Evolutionary conservation across 2,797 vertebrate species (phyloP).

Genomic region (Phoeniculus purpureus): DNA sequence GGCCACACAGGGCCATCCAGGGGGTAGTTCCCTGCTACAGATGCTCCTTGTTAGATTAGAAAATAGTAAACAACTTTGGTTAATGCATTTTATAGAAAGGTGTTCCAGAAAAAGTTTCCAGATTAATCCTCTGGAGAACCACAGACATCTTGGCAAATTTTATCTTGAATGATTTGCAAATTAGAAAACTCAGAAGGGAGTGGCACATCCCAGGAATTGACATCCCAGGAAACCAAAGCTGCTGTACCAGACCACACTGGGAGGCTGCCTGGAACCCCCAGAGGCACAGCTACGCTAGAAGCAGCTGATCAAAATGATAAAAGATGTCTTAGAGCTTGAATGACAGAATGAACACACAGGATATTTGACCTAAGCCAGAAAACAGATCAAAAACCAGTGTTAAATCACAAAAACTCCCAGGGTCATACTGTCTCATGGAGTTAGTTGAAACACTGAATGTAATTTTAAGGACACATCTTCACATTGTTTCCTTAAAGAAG

Average conservation of each 20-base stretch:
- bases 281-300: background rate
- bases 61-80: background rate
- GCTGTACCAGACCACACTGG: background rate
- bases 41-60: background rate
- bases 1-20: no score
- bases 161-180: background rate
- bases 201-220: background rate
- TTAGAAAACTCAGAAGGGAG: background rate
- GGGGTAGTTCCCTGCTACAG: background rate
- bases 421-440: background rate
- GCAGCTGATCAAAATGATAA: background rate
- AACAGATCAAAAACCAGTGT: background rate
- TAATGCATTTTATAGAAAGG: background rate
- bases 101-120: background rate
- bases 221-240: background rate
- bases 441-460: background rate
- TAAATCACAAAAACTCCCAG: background rate
- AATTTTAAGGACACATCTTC: background rate
- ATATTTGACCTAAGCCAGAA: background rate
- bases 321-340: background rate
- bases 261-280: background rate
- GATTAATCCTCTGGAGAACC: background rate
- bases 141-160: background rate
- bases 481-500: background rate
- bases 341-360: background rate